phyloP scores from a whole-genome alignment of 1,140 invertebrate genomes.

The Aphaenogaster floridana region DNA sequence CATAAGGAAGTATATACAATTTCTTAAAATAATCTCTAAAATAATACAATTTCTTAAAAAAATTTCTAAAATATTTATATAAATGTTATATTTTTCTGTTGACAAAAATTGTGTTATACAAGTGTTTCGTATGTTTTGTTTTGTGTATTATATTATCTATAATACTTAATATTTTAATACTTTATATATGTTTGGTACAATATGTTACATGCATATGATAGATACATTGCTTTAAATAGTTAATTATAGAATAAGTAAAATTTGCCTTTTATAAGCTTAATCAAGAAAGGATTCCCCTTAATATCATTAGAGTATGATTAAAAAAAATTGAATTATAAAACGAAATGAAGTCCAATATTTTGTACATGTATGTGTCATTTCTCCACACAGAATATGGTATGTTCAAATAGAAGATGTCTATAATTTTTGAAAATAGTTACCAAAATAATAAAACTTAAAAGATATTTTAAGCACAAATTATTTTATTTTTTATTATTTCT shows the following conservation, averaged over 20 bases:
- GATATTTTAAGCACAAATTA: neutral
- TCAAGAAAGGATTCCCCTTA: neutral
- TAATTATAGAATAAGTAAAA: conserved; percentile 15
- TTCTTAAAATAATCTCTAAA: neutral
- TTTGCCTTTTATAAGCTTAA: neutral
- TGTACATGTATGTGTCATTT: neutral
- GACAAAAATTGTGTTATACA: conserved; percentile 43
- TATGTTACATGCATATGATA: neutral
- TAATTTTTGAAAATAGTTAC: neutral
- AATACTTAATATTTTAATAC: conserved; percentile 8
- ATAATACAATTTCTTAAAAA: conserved; percentile 1
- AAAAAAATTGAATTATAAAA: neutral
- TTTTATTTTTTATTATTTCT: conserved; percentile 6
- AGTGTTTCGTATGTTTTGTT: neutral
- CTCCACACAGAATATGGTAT: neutral
- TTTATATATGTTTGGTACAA: neutral
- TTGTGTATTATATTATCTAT: neutral
- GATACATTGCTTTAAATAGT: conserved; percentile 5
- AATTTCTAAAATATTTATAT: neutral
- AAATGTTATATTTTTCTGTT: neutral
- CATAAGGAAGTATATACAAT: neutral
- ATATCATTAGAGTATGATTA: neutral
- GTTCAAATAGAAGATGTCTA: neutral
- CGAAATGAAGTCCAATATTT: neutral
- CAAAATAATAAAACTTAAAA: neutral